Base-by-base conservation (phyloP, 1,140 invertebrate genomes). In the Aphelinus atriplicis region DNA sequence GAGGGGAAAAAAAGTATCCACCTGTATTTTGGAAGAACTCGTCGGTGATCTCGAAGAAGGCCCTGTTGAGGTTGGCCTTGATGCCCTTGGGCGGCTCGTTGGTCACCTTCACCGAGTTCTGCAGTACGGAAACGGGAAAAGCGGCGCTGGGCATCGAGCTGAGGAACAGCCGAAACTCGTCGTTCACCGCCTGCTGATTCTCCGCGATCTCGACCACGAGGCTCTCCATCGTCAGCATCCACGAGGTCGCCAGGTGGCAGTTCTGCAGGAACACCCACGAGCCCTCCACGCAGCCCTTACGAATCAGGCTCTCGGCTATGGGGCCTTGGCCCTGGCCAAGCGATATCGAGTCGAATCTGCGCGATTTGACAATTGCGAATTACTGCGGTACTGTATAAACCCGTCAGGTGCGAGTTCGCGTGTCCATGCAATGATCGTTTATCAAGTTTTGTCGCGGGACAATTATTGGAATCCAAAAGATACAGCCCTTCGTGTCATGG, bases 31-130 rank as follows among this genome's bases (percentile, higher is more conserved):
- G 93, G 81, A 96, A 96, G 84, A 93, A 95, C 9, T 94, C 92
- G 70, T 91, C 89, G 56, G 92, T 89, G 80, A 96, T 91, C 81
- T 96, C 95, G 46, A 90, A 88, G 63, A 97, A 91, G 0, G 95
- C 95, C 69, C 94, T 89, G 77, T 95, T 92, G 1, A 98, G 89
- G 84, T 97, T 94, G 0, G 93, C 91, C 79, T 92, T 91, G 1
- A 97, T 86, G 1, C 96, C 96, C 88, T 95, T 96, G 0, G 96
- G 96, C 0, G 96, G 94, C 83, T 98, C 96, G 82, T 96, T 97
- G 0, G 95, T 97, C 60, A 97, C 95, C 88, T 98, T 98, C 0
- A 97, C 93, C 55, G 95, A 94, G 83, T 97, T 97, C 84, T 97
- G 95, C 4, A 98, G 89, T 1, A 97, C 92, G 0, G 94, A 94